Base-by-base conservation (phyloP, 2,797 vertebrate genomes). In the Cirrhinus mrigala region DNA sequence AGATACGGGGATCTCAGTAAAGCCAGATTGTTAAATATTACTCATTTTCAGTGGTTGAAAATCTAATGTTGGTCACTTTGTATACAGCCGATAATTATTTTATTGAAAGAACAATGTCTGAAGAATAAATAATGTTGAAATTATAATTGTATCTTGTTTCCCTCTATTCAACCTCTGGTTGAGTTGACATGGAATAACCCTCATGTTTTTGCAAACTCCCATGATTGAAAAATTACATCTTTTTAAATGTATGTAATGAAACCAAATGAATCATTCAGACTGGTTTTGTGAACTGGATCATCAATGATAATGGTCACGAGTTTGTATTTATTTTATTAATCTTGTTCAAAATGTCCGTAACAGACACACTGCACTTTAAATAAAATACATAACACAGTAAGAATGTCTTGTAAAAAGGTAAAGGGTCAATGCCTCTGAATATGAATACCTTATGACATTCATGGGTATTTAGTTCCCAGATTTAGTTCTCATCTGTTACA, bases 321-420 rank as follows among this genome's bases (percentile, higher is more conserved):
- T 40, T 82, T 71, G 54, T 58, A 8, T 52, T 80, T 80, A 52
- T 33, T 80, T 27, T 69, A 82, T 58, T 20, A 60, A 82, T 60
- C n/a, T 33, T 74, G 18, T 60, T 56, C 80, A 82, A 62, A 73
- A 82, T 70, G 48, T 29, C 12, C 37, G 9, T 54, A 48, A 62
- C 40, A 74, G 37, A 33, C 69, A 74, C 16, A 62, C 37, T 33
- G 44, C 33, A 78, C 48, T 37, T 73, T 60, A 74, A 73, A 74
- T 74, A 73, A 74, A 74, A 73, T 60, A 71, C 80, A 82, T 44
- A 74, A 74, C 81, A 82, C 69, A 40, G 7, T 60, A 73, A 74
- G 48, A 71, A 71, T 70, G 62, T 40, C 48, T 69, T 69, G 46
- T 81, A 46, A 52, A 79, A 81, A 71, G 52, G 80, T 69, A 80